These are phyloP conservation scores for Calliscelio sp. DNA, from an alignment of 2,888 invertebrate genomes.

Conservation along the genomic window DNA sequence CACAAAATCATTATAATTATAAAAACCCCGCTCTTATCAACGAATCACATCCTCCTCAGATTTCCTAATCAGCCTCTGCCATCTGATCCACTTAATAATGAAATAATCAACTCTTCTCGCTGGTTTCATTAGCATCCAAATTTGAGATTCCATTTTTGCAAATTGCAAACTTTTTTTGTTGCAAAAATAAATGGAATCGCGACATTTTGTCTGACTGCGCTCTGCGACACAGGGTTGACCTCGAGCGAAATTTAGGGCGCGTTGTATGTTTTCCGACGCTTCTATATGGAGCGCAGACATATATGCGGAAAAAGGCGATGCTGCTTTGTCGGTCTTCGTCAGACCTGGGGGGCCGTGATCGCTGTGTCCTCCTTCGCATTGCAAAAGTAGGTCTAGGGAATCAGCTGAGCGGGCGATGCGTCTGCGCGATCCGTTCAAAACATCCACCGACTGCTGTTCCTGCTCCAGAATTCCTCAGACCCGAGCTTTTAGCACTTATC, in stretches of 20 bases:
- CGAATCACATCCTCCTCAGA: too few species aligned
- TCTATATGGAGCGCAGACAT: constrained; percentile 55
- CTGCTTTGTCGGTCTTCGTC: constrained; percentile 23
- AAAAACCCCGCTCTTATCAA: too few species aligned
- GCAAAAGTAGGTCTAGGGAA: constrained; percentile 84
- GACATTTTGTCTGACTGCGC: constrained; percentile 42
- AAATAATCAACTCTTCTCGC: too few species aligned
- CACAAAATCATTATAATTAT: too few species aligned
- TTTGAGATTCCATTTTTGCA: too few species aligned
- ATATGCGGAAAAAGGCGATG: constrained; percentile 50
- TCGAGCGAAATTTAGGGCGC: constrained; percentile 79
- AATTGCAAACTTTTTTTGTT: too few species aligned
- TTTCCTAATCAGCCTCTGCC: too few species aligned
- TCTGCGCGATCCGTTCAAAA: constrained; percentile 76
- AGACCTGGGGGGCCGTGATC: constrained; percentile 12
- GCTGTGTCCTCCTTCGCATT: constrained; percentile 72
- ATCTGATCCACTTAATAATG: too few species aligned
- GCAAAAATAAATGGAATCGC: constrained; percentile 39
- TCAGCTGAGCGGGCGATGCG: constrained; percentile 82
- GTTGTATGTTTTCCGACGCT: constrained; percentile 72
- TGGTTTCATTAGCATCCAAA: too few species aligned
- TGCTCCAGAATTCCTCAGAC: constrained; percentile 50
- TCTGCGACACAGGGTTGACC: constrained; percentile 71
- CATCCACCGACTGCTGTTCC: constrained; percentile 54
- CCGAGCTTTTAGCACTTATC: constrained; percentile 38